Evolutionary conservation across 2,113 vertebrate genomes (phyloP).

Genomic region (Lontra canadensis): DNA sequence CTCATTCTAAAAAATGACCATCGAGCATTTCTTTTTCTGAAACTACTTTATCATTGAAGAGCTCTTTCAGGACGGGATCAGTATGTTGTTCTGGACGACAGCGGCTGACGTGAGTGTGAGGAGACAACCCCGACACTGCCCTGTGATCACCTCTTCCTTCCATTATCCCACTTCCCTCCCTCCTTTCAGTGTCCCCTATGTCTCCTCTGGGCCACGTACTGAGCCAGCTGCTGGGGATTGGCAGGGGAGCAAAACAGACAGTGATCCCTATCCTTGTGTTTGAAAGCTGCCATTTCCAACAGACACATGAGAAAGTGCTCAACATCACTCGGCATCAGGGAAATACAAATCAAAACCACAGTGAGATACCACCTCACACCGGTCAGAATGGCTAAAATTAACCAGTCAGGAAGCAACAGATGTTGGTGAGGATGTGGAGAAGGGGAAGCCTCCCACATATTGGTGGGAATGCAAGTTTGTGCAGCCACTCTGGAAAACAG

Average conservation of each 20-base stretch:
- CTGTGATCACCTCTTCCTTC: accelerated
- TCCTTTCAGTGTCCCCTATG: accelerated
- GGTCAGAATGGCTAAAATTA: too few relatives aligned
- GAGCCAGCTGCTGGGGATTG: too few relatives aligned
- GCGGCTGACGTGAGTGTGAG: neutral
- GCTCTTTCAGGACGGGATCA: neutral
- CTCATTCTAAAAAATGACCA: neutral
- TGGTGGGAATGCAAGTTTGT: too few relatives aligned
- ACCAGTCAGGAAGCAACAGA: too few relatives aligned
- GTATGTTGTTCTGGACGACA: neutral
- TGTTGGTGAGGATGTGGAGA: too few relatives aligned
- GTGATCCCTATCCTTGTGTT: neutral
- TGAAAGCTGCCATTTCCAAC: neutral
- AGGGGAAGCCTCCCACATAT: too few relatives aligned
- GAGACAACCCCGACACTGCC: accelerated
- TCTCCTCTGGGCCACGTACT: neutral
- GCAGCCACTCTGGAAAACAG: too few relatives aligned
- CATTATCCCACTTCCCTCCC: accelerated
- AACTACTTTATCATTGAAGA: neutral
- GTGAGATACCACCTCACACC: too few relatives aligned
- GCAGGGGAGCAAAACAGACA: neutral
- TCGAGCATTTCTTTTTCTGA: neutral
- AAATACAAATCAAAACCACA: too few relatives aligned
- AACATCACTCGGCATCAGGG: too few relatives aligned
- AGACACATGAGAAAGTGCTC: too few relatives aligned